A percentile compares a stretch with the other conserved stretches of the same genome.
These are phyloP conservation scores for Agonopterix subpropinquella DNA, from an alignment of 2,888 invertebrate genomes.

Conservation along the genomic window DNA sequence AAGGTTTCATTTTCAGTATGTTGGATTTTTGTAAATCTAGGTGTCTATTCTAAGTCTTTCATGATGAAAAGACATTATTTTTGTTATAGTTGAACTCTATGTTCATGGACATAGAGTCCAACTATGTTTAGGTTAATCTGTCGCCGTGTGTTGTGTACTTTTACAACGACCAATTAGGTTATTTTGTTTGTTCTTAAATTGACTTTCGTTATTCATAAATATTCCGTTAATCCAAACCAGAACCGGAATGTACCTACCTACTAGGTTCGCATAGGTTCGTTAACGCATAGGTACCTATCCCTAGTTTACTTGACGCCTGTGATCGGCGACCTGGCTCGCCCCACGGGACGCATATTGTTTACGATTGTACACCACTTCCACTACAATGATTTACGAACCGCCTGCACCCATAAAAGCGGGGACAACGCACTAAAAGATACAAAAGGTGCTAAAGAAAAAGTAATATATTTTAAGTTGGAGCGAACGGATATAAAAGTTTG, in stretches of 20 bases:
- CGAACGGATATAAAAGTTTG: conserved; percentile 70
- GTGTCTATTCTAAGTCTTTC: not conserved
- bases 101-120: no score
- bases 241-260: no score
- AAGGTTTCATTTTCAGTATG: not conserved
- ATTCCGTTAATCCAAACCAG: no score
- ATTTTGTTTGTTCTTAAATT: not conserved
- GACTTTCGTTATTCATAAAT: not conserved
- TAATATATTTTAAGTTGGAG: conserved; percentile 71
- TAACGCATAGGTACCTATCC: not conserved
- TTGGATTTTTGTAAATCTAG: not conserved
- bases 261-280: no score
- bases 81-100: not conserved
- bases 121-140: no score
- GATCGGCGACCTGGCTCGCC: conserved; percentile 14
- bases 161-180: not conserved
- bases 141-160: no score
- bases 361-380: conserved; percentile 65
- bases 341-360: conserved; percentile 61
- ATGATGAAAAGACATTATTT: not conserved
- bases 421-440: conserved; percentile 73
- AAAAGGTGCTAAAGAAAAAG: conserved; percentile 75
- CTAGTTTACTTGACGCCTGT: not conserved
- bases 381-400: conserved; percentile 74
- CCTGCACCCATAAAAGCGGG: conserved; percentile 68